Base-by-base conservation (phyloP, 2,113 vertebrate genomes). In the Ginglymostoma cirratum region DNA sequence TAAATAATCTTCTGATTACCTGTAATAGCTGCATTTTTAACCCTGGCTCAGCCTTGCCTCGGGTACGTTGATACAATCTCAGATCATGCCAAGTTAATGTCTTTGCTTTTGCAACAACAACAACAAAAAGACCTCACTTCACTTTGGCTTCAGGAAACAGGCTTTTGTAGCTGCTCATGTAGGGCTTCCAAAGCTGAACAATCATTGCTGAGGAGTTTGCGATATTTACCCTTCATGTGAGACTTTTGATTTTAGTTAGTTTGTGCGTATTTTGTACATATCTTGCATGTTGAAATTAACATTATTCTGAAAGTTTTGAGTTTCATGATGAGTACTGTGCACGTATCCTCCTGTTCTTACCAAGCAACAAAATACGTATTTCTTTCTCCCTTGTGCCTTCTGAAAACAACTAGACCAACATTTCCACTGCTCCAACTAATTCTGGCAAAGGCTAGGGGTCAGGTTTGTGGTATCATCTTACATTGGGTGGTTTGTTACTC, bases 1-100 rank as follows among this genome's bases (percentile, higher is more conserved):
- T 95, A 76, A 95, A 95, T 95, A 95, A 95, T 72, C 67, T 95
- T 48, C 94, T 95, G 94, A 76, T 95, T 95, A 95, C 94, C 94
- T 95, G 67, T 70, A 95, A 95, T 95, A 72, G 94, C 94, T 95
- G 67, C 24, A 95, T 76, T 95, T 95, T 95, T 70, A 95, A 48
- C 94, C 72, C 42, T 69, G 92, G n/a, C 45, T 66, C 17, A 69
- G 66, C 42, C 52, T 95, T 70, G 69, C 94, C 45, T 95, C 42
- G 27, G 69, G 94, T 95, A 27, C 94, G 70, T 7, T 30, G 94
- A 95, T 72, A 95, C 45, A 52, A 95, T 95, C 94, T 72, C 38
- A 48, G 67, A 48, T 34, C 67, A 34, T 72, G 42, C 38, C 65
- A 95, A 72, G 67, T 48, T 69, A 48, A 95, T 48, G 42, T 5